These are phyloP conservation scores for Eueides isabella DNA, from an alignment of 1,140 invertebrate species.

Conservation along the genomic window DNA sequence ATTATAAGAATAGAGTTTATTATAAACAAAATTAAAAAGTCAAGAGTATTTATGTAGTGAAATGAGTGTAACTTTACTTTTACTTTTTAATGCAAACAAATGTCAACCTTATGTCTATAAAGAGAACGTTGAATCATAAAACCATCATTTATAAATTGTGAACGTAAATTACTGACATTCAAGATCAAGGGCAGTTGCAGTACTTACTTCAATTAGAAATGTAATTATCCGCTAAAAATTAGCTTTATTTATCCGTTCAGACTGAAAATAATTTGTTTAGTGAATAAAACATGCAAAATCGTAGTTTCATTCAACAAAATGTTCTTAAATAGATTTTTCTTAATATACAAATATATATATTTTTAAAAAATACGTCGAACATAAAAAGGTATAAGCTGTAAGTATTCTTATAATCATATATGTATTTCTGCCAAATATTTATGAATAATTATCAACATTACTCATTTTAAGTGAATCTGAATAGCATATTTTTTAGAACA, in stretches of 20 bases:
- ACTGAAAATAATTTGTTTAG: constrained; percentile 9
- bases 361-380: not conserved
- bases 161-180: constrained; percentile 44
- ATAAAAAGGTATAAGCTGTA: not conserved
- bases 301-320: constrained; percentile 1
- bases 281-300: not conserved
- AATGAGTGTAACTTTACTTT: constrained; percentile 30
- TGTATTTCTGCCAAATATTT: not conserved
- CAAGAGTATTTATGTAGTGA: constrained; percentile 16
- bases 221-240: constrained; percentile 41
- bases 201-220: constrained; percentile 27
- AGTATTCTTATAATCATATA: not conserved
- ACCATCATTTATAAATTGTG: constrained; percentile 30
- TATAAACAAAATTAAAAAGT: not conserved
- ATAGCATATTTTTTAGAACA: not conserved
- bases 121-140: constrained; percentile 19
- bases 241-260: constrained; percentile 7
- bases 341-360: not conserved
- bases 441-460: not conserved
- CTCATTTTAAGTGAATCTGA: not conserved
- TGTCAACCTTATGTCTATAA: constrained; percentile 4
- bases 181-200: constrained; percentile 50
- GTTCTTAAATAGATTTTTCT: not conserved
- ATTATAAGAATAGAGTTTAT: not conserved
- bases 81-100: constrained; percentile 24